Conservation (phyloP, 2,797 vertebrate species). For the Gymnoscopelus braueri region DNA sequence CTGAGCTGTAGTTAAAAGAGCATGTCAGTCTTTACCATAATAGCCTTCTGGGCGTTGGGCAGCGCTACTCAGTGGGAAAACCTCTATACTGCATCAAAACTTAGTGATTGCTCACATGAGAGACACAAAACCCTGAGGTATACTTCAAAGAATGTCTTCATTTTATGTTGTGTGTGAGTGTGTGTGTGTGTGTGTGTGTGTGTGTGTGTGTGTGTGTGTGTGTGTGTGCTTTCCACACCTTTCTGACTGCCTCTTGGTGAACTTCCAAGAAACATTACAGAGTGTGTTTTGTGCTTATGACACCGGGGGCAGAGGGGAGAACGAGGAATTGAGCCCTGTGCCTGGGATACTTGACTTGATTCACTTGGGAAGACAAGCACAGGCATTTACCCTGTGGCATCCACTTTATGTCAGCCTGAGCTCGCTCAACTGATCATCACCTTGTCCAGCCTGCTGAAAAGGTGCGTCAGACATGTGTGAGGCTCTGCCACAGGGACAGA, state of each 20-base stretch:
- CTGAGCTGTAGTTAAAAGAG: not conserved
- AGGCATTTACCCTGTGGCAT: not conserved
- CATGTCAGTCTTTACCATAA: not conserved
- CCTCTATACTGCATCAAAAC: not conserved
- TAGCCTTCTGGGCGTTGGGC: no score
- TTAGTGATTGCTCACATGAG: not conserved
- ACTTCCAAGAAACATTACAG: not conserved
- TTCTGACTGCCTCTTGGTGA: not conserved
- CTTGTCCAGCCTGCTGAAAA: not conserved
- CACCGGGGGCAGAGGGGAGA: not conserved
- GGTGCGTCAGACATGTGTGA: not conserved
- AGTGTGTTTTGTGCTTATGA: not conserved
- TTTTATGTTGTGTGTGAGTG: not conserved
- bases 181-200: no score
- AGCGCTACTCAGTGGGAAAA: no score
- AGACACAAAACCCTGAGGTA: not conserved
- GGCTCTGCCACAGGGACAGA: not conserved
- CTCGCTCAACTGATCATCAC: not conserved
- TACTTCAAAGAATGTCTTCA: not conserved
- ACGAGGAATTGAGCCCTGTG: not conserved
- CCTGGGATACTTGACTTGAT: not conserved
- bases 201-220: no score
- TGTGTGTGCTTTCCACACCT: not conserved
- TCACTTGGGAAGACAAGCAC: constrained; percentile 1
- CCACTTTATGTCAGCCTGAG: not conserved